A percentile compares a stretch with the other conserved stretches of the same genome.
phyloP scores from a whole-genome alignment of 2,113 vertebrate genomes.

The Sander lucioperca region DNA sequence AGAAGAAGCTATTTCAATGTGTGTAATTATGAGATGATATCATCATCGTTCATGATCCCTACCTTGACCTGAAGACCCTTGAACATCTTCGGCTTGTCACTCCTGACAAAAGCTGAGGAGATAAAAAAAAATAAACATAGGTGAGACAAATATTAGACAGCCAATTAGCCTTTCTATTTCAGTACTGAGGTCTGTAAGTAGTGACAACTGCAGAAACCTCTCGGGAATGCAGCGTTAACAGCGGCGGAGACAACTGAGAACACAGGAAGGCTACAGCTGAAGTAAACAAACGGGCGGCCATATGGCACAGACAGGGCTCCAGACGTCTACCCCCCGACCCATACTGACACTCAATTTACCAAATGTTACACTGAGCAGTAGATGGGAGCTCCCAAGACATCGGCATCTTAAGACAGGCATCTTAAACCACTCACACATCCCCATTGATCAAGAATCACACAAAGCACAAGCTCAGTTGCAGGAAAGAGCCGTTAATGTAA shows the following conservation, averaged over 20 bases:
- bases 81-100: slow-evolving; percentile 98
- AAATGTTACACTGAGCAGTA: slow-evolving; percentile 27
- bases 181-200: slow-evolving; percentile 23
- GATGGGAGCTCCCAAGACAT: slow-evolving; percentile 27
- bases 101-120: slow-evolving; percentile 95
- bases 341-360: slow-evolving; percentile 33
- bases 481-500: not conserved
- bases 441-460: not conserved
- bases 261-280: slow-evolving; percentile 51
- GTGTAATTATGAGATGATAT: not conserved
- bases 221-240: slow-evolving; percentile 41
- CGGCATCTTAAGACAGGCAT: too few relatives aligned
- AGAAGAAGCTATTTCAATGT: too few relatives aligned
- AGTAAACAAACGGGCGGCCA: slow-evolving; percentile 56
- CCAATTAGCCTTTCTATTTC: slow-evolving; percentile 43
- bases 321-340: not conserved
- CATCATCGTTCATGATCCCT: slow-evolving; percentile 3
- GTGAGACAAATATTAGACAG: slow-evolving; percentile 20
- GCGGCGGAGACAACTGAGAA: slow-evolving; percentile 41
- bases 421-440: too few relatives aligned
- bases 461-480: not conserved
- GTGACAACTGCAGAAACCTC: slow-evolving; percentile 47
- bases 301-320: slow-evolving; percentile 45
- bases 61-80: slow-evolving; percentile 99
- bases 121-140: slow-evolving; percentile 19